These are phyloP conservation scores for Athene noctua DNA, from an alignment of 2,113 vertebrate species.

Conservation along the genomic window DNA sequence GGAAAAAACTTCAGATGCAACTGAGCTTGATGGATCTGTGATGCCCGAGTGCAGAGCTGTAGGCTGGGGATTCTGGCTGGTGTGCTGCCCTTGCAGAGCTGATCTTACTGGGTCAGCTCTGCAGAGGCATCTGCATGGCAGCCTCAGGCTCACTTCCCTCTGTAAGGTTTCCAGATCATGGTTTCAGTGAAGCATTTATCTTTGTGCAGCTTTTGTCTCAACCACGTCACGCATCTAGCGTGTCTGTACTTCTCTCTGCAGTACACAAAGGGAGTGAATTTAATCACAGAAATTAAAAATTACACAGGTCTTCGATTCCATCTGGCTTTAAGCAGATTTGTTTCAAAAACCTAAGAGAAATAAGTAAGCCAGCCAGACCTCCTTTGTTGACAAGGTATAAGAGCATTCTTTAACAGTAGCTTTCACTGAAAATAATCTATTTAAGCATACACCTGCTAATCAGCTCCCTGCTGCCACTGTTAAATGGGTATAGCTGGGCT, in stretches of 20 bases:
- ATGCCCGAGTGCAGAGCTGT: neutral
- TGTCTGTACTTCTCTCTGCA: neutral
- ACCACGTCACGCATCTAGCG: accelerated
- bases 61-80: neutral
- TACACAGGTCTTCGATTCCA: neutral
- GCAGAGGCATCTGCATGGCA: neutral
- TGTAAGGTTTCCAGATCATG: neutral
- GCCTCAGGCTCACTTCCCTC: neutral
- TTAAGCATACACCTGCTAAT: slow-evolving; percentile 26
- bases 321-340: neutral
- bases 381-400: neutral
- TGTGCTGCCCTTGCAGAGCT: neutral
- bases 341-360: neutral
- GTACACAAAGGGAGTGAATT: neutral
- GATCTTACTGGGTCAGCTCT: neutral
- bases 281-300: neutral
- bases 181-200: neutral
- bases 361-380: neutral
- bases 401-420: neutral
- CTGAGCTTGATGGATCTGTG: neutral
- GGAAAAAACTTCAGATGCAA: neutral
- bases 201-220: neutral
- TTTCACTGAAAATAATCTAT: slow-evolving; percentile 1
- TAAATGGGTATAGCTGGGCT: neutral
- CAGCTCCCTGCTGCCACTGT: neutral